Percentiles rank a stretch among this genome's conserved stretches.
phyloP scores from a whole-genome alignment of 2,888 invertebrate genomes.

The Allophyes oxyacanthae region DNA sequence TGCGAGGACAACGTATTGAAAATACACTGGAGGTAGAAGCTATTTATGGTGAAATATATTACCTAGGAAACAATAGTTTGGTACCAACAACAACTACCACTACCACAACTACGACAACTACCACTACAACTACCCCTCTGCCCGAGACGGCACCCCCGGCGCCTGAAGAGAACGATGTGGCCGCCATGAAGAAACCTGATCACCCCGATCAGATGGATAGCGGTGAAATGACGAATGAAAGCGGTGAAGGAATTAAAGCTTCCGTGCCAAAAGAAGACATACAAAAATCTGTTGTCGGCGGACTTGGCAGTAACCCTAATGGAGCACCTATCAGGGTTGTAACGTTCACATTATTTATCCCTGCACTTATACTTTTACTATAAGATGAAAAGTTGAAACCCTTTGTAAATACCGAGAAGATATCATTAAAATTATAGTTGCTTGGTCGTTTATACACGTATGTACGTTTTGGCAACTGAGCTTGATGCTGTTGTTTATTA shows the following conservation, averaged over 20 bases:
- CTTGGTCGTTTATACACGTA: conserved; percentile 74
- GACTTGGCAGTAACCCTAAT: conserved; percentile 77
- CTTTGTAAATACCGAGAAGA: conserved; percentile 79
- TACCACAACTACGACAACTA: conserved; percentile 90
- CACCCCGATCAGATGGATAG: conserved; percentile 69
- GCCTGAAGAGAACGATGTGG: conserved; percentile 81
- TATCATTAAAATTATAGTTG: conserved; percentile 75
- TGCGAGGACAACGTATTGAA: conserved; percentile 91
- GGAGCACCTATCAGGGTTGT: conserved; percentile 64
- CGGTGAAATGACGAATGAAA: conserved; percentile 74
- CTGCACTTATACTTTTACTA: conserved; percentile 75
- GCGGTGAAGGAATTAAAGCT: conserved; percentile 72
- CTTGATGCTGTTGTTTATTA: conserved; percentile 80
- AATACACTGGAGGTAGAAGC: conserved; percentile 92
- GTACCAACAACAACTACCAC: conserved; percentile 94
- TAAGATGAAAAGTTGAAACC: conserved; percentile 66
- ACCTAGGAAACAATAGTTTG: conserved; percentile 92
- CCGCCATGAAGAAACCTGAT: conserved; percentile 73
- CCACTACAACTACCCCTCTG: conserved; percentile 85
- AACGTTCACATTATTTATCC: conserved; percentile 69
- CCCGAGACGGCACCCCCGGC: conserved; percentile 87
- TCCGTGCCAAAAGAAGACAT: conserved; percentile 77
- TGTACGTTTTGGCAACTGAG: conserved; percentile 71
- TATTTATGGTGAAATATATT: conserved; percentile 94
- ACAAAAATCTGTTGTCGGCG: conserved; percentile 75